Evolutionary conservation across 2,113 vertebrate species (phyloP), one percentile per base, ranked within the genome.

Genomic region (Nerophis ophidion): DNA sequence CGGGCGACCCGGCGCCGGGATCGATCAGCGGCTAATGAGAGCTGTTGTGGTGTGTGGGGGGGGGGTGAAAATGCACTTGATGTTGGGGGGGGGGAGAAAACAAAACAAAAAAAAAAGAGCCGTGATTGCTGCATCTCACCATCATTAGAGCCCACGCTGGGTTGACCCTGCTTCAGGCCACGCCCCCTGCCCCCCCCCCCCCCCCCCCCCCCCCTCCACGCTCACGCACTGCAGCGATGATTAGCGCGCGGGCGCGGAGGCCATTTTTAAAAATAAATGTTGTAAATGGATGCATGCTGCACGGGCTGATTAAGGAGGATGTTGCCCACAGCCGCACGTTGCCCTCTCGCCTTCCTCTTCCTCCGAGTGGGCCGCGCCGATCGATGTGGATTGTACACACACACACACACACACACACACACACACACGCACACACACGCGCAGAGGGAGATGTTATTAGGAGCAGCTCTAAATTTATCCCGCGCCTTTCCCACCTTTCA

Each of bases 391-490:
- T 84, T 79, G 78, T 67, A 52, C 64, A 15, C 26, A 48, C 58
- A 65, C 70, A 3, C 26, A 26, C 26, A 26, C 26, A 3, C 26
- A 26, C 2, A 26, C 26, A 3, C 26, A 26, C 2, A 26, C 26
- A 3, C 26, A 26, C 26, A 26, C 26, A 26, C 69, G 70, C 83
- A 82, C 77, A 83, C 77, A 85, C 86, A 81, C 77, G 79, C 74
- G 74, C 81, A 72, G 86, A 80, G 76, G 77, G 74, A 84, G 77
- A 84, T 87, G 83, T 88, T 88, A 87, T 87, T 87, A 88, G 85
- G 68, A 75, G 76, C 83, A 52, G 81, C 85, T 88, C 82, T 87
- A 88, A 86, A 88, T 88, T 81, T 87, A 88, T 81, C 85, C 79
- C 69, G 80, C 70, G 49, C 77, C 79, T 74, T 70, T 67, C 55